Evolutionary conservation across 1,140 invertebrate genomes (phyloP).

Genomic region (Trichogramma pretiosum): DNA sequence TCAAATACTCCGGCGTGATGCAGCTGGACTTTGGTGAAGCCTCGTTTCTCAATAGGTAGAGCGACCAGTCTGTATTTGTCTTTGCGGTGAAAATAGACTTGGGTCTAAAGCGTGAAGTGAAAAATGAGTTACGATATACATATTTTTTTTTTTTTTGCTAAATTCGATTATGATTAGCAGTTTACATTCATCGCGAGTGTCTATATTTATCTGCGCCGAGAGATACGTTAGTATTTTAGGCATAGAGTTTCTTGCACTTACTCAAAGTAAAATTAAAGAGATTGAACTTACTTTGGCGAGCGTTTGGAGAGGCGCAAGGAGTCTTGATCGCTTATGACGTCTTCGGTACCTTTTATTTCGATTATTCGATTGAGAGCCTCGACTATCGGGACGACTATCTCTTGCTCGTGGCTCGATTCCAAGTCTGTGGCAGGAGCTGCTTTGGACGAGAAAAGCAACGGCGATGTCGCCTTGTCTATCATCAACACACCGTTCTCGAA

Average conservation of each 20-base stretch:
- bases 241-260: too few relatives aligned
- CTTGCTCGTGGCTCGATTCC: constrained; percentile 7
- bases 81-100: background rate
- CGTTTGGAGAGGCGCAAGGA: background rate
- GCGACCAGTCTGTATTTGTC: background rate
- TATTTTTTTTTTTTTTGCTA: too few relatives aligned
- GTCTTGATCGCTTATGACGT: background rate
- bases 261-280: background rate
- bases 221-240: too few relatives aligned
- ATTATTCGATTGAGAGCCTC: constrained; percentile 19
- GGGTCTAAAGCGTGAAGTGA: too few relatives aligned
- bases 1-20: background rate
- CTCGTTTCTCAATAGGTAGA: background rate
- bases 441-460: too few relatives aligned
- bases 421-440: too few relatives aligned
- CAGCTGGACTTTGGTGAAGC: background rate
- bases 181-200: too few relatives aligned
- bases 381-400: constrained; percentile 18
- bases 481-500: background rate
- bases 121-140: too few relatives aligned
- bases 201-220: too few relatives aligned
- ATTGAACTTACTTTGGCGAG: background rate
- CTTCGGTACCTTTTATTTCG: background rate
- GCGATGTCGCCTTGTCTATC: constrained; percentile 1
- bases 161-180: too few relatives aligned